A percentile compares a stretch with the other conserved stretches of the same genome.
These are phyloP conservation scores for Ectropis grisescens DNA, from an alignment of 1,140 invertebrate species.

Conservation along the genomic window DNA sequence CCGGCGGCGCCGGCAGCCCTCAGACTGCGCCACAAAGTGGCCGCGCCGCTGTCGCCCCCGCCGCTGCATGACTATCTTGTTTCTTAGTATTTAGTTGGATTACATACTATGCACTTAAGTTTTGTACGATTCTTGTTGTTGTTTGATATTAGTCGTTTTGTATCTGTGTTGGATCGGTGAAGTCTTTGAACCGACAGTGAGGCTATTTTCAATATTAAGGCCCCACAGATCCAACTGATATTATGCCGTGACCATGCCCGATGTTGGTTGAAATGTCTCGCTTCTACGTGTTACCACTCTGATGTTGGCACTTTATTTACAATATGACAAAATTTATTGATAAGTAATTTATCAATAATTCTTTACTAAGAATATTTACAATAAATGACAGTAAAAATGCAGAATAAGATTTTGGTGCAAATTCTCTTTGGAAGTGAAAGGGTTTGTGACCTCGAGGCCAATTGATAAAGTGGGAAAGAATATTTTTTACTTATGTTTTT, in stretches of 20 bases:
- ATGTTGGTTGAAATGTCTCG: no score
- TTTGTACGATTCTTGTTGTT: conserved; percentile 29
- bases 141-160: no score
- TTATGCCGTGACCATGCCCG: no score
- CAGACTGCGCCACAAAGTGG: conserved; percentile 48
- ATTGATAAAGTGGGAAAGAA: no score
- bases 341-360: conserved; percentile 33
- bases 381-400: conserved; percentile 45
- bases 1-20: no score
- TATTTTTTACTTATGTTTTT: no score
- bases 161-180: no score
- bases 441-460: no score
- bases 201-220: conserved; percentile 27
- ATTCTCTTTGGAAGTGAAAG: conserved; percentile 10
- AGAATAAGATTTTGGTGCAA: conserved; percentile 36
- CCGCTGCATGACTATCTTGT: conserved; percentile 15
- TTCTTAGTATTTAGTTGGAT: conserved; percentile 41
- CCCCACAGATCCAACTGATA: conserved; percentile 15
- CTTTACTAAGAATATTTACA: conserved; percentile 25
- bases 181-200: conserved; percentile 11
- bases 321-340: conserved; percentile 27
- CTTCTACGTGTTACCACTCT: no score
- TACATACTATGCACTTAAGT: conserved; percentile 48
- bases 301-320: conserved; percentile 7
- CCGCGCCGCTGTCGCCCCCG: conserved; percentile 20